Evolutionary conservation across 2,888 invertebrate genomes (phyloP).

Genomic region (Atethmia centrago): DNA sequence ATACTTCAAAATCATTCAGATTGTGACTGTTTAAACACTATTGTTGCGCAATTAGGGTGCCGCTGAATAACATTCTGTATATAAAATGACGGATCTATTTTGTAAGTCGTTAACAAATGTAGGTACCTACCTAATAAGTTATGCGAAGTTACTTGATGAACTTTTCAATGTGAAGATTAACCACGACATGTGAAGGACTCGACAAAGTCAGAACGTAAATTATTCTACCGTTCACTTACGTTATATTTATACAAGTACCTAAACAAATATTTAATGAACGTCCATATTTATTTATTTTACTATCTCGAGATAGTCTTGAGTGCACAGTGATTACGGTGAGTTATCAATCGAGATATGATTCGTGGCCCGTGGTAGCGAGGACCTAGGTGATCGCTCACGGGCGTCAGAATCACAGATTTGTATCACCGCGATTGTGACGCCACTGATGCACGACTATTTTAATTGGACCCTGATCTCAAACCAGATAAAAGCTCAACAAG

Average conservation of each 20-base stretch:
- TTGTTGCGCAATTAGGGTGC: no score
- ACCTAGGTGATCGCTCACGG: slow-evolving; percentile 87
- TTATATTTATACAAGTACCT: slow-evolving; percentile 41
- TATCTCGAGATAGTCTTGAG: slow-evolving; percentile 58
- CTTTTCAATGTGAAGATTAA: slow-evolving; percentile 58
- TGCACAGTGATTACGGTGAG: slow-evolving; percentile 59
- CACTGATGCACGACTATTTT: slow-evolving; percentile 90
- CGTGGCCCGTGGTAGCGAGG: slow-evolving; percentile 63
- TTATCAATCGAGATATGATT: slow-evolving; percentile 69
- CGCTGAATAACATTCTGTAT: neutral
- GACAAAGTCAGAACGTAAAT: slow-evolving; percentile 47
- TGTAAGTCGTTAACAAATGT: slow-evolving; percentile 15
- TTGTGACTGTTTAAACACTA: no score
- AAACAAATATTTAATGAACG: slow-evolving; percentile 55
- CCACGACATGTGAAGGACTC: slow-evolving; percentile 48
- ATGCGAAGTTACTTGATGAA: slow-evolving; percentile 57
- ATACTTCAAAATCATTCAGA: no score
- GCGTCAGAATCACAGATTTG: slow-evolving; percentile 83
- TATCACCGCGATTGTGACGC: slow-evolving; percentile 88
- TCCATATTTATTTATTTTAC: slow-evolving; percentile 58
- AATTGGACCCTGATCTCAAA: slow-evolving; percentile 87
- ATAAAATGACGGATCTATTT: slow-evolving; percentile 21
- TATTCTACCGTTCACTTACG: slow-evolving; percentile 49
- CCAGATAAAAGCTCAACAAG: slow-evolving; percentile 84
- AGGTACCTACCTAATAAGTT: slow-evolving; percentile 26